A percentile compares a stretch with the other conserved stretches of the same genome.
phyloP scores from a whole-genome alignment of 1,140 invertebrate genomes.

The Platyscapa corneri region DNA sequence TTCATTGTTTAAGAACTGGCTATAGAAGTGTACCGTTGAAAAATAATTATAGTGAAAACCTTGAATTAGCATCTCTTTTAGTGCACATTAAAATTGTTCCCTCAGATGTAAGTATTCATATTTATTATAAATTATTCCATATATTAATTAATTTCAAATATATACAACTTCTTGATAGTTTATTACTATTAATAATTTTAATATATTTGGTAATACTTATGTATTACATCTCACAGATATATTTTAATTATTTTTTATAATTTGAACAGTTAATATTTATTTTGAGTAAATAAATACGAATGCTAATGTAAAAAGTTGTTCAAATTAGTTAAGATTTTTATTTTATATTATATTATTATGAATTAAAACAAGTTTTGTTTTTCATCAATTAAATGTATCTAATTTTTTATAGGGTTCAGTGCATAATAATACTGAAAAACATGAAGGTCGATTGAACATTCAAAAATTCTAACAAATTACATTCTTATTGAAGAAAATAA shows the following conservation, averaged over 20 bases:
- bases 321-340: too few species aligned
- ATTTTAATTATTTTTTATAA: too few species aligned
- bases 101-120: conserved; percentile 14
- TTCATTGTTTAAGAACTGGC: conserved; percentile 84
- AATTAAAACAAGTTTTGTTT: neutral
- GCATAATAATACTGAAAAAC: conserved; percentile 26
- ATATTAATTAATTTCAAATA: too few species aligned
- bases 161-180: too few species aligned
- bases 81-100: conserved; percentile 82
- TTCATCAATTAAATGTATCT: neutral
- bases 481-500: too few species aligned
- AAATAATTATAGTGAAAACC: conserved; percentile 94
- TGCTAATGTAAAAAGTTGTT: too few species aligned
- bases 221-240: too few species aligned
- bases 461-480: conserved; percentile 11
- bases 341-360: too few species aligned
- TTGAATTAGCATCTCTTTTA: conserved; percentile 93
- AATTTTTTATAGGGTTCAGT: conserved; percentile 22
- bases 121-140: neutral
- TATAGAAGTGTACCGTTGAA: conserved; percentile 93
- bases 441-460: neutral
- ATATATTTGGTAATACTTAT: too few species aligned
- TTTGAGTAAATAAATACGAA: too few species aligned
- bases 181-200: too few species aligned
- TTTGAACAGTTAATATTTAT: too few species aligned